Conservation (phyloP, 30 jellyfish, hydroid and myxozoan species). For the Nemopilema nomurai region DNA sequence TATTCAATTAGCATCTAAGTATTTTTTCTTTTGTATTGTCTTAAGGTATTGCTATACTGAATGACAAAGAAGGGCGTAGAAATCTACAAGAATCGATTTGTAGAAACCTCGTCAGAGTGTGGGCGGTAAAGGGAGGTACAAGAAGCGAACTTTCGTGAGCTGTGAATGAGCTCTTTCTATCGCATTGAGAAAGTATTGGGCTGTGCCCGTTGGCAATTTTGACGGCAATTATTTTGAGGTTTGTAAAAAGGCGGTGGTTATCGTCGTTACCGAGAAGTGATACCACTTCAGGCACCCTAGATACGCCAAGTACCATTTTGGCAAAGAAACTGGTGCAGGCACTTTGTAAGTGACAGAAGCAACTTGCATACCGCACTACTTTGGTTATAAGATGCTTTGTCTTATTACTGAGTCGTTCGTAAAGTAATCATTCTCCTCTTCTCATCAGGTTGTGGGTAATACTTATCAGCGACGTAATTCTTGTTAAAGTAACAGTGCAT, state of each 20-base stretch:
- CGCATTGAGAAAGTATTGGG: neutral
- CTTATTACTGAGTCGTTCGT: neutral
- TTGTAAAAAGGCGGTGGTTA: constrained; percentile 52
- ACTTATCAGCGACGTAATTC: neutral
- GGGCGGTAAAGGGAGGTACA: too few relatives aligned
- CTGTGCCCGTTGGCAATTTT: too few relatives aligned
- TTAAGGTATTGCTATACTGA: too few relatives aligned
- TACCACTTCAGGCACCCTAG: constrained; percentile 40
- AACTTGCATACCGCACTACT: neutral
- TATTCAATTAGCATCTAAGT: too few relatives aligned
- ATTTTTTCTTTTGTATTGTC: too few relatives aligned
- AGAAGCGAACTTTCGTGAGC: neutral
- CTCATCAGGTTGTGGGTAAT: constrained; percentile 12
- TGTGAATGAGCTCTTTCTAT: neutral
- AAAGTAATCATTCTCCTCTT: neutral
- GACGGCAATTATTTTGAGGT: neutral
- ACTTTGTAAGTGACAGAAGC: neutral
- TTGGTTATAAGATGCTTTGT: constrained; percentile 13
- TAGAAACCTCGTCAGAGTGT: too few relatives aligned
- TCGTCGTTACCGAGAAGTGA: constrained; percentile 46
- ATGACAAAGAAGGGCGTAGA: too few relatives aligned
- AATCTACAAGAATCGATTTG: too few relatives aligned
- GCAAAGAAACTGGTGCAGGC: neutral
- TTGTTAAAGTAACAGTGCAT: constrained; percentile 7
- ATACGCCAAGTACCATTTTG: neutral